Base-by-base conservation (phyloP, 2,888 invertebrate genomes). In the Andrena dorsata region DNA sequence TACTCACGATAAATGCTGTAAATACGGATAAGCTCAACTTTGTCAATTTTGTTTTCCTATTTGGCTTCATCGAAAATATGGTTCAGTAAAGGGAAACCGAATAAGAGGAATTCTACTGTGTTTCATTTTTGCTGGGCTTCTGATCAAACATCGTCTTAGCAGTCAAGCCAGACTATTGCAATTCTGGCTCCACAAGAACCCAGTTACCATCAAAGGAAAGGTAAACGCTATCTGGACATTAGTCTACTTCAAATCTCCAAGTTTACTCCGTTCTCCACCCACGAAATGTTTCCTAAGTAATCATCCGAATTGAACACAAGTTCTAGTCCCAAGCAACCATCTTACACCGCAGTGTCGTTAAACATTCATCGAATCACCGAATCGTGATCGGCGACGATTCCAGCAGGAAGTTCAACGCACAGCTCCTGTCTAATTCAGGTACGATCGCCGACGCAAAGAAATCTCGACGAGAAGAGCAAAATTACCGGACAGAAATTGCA, bases 401-500 rank as follows among this genome's bases (percentile, higher is more conserved):
- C 20, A 4, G 10, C 26, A 26, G 10, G 56, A 26, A 56, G 4
- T 10, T 26, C 1, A 56, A 10, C 56, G 10, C 53, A 4, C 13
- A 23, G 56, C 8, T 56, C 10, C 23, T 26, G 20, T 2, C 26
- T 13, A n/a, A 10, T 51, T 1, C 28, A 26, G 23, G 3, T 20
- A 2, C 7, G 10, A 26, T 23, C 35, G 49, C 5, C 1, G 65
- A 2, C 16, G 28, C 53, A 35, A 70, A 70, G 79, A 51, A 78
- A 58, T 51, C 26, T 13, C 23, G 30, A 30, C 8, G 65, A 70
- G 56, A 60, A 51, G 20, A 35, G 30, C 10, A 51, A 60, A 80
- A 79, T 70, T 70, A 66, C 51, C 41, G 16, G 41, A 16, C 41
- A 70, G 64, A 79, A 56, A 80, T 80, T 53, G 80, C 64, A 79